A percentile compares a stretch with the other conserved stretches of the same genome.
These are phyloP conservation scores for Urechis unicinctus DNA, from an alignment of 2,888 invertebrate genomes.

Conservation along the genomic window DNA sequence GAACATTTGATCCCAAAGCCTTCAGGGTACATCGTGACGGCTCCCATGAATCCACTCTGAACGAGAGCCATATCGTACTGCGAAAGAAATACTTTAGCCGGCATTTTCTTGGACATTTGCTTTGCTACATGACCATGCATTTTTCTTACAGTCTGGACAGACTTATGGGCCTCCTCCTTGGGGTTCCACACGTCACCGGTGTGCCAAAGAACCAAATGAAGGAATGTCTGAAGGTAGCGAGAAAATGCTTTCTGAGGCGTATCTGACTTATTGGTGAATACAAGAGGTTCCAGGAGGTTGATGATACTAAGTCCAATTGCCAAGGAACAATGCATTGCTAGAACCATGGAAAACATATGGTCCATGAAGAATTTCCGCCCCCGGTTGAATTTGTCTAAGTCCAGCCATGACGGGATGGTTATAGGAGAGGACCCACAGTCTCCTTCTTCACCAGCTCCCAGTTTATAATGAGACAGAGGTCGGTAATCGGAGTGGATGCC, in stretches of 20 bases:
- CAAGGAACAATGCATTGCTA: conserved; percentile 71
- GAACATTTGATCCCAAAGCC: conserved; percentile 62
- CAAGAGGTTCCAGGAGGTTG: conserved; percentile 65
- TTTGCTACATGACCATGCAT: conserved; percentile 56
- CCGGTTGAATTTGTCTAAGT: conserved; percentile 49
- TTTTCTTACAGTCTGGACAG: conserved; percentile 51
- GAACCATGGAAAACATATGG: conserved; percentile 65
- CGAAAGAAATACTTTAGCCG: conserved; percentile 55
- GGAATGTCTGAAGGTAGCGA: conserved; percentile 72
- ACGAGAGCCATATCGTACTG: conserved; percentile 81
- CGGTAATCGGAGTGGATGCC: too few relatives aligned
- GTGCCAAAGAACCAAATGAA: conserved; percentile 76
- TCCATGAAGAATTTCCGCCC: conserved; percentile 68
- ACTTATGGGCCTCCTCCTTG: conserved; percentile 48
- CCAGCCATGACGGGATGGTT: conserved; percentile 49
- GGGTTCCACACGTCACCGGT: conserved; percentile 59
- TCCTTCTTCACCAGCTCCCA: conserved; percentile 1
- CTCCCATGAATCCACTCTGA: conserved; percentile 81
- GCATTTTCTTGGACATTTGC: conserved; percentile 28
- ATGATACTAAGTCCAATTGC: conserved; percentile 69
- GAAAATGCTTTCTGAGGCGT: conserved; percentile 64
- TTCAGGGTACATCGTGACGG: conserved; percentile 59
- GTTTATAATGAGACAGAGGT: too few relatives aligned
- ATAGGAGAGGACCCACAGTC: conserved; percentile 9
- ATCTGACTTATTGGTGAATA: conserved; percentile 67